Base-by-base conservation (phyloP, 2,888 invertebrate genomes). In the Troides helena region DNA sequence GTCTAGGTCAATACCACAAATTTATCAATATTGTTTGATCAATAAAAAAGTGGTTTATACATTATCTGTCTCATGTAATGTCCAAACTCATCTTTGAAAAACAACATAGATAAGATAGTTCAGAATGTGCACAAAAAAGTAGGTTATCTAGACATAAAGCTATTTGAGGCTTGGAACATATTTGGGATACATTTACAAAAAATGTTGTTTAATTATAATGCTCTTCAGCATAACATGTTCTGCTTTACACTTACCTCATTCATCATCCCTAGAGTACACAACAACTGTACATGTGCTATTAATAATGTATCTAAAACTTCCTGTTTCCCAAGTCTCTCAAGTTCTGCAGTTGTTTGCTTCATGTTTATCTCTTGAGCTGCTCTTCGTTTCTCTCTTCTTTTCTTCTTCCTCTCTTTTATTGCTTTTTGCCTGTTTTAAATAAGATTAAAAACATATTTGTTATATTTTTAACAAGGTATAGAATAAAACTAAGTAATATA, bases 271-370 rank as follows among this genome's bases (percentile, higher is more conserved):
- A 95, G 92, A 2, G 94, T 92, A 66, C 95, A 93, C 75, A 96
- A 95, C 58, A 96, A 93, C 81, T 95, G 95, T 12, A 97, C 80
- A 79, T 96, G 96, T 0, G 95, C 93, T 0, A 90, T 86, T 12
- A 97, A 87, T 74, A 94, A 93, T 70, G 93, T 88, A 64, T 93
- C 89, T 39, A 96, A 81, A 10, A 93, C 87, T 71, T 94, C 93
- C 77, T 94, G 93, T 76, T 88, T 92, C 62, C 93, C 92, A 30
- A 82, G 83, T 66, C 80, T 81, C 76, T 92, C 90, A 60, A 94
- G 68, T 21, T 88, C 86, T 7, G 75, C 82, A 66, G 87, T 80
- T 66, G 87, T 85, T 7, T 88, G 83, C 75, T 88, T 93, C 92
- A 90, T 93, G 68, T 78, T 85, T 10, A 84, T 76, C 78, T 90